Evolutionary conservation across 2,888 invertebrate species (phyloP), one percentile per base, ranked within the genome.

Genomic region (Torymus auratus): DNA sequence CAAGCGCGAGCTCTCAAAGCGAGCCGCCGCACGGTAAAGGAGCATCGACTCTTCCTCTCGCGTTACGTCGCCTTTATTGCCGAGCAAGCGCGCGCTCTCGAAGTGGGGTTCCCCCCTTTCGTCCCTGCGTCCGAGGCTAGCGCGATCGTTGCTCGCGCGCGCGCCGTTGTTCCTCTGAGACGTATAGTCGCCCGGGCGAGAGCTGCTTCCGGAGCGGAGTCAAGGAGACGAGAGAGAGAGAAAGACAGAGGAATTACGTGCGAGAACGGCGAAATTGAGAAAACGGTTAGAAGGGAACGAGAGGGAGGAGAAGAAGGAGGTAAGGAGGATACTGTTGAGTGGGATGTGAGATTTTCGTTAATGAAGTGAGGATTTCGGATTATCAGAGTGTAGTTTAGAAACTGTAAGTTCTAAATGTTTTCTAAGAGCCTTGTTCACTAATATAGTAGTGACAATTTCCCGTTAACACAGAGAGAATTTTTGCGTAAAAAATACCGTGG

Each of bases 301-400:
- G 41, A n/a, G n/a, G 1, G 41, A 15, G 15, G 53, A 41, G 41
- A 14, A 10, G 50, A 10, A 41, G 3, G 13, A 2, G 55, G 55
- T 13, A 55, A 55, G 55, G 55, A 55, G 41, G 64, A 64, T 52
- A 14, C 53, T 53, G 56, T 58, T 70, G 56, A 58, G 58, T 70
- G 58, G 50, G 58, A 12, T 53, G 55, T 53, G 55, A n/a, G 55
- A 68, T 68, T 68, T 68, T 55, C 55, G 53, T 68, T 68, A 64
- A 64, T 64, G 64, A 64, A 64, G 64, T 61, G 61, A 23, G 5
- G 13, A 20, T 23, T 11, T 10, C 4, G 11, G 41, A 15, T 41
- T 28, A 50, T 12, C 62, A 12, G 10, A 60, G 60, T 11, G 60
- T 10, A 20, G 12, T 11, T 13, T 61, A 13, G 14, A 17, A 17